These are phyloP conservation scores for Parnassius mnemosyne DNA, from an alignment of 2,888 invertebrate species.

Conservation along the genomic window DNA sequence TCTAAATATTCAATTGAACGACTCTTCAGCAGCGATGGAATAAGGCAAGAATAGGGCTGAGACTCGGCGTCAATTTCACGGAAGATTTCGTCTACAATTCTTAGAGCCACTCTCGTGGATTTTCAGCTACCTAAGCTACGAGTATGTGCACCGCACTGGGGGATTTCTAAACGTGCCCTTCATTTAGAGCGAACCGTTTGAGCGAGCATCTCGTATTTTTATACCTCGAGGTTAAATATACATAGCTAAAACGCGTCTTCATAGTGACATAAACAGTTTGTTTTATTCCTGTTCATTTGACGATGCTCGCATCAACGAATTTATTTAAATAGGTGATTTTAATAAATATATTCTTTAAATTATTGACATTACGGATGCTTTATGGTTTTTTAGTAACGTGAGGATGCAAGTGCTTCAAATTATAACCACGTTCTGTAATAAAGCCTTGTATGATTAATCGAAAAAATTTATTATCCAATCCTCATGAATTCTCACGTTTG, in stretches of 20 bases:
- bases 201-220: slow-evolving; percentile 34
- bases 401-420: too few species aligned
- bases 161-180: slow-evolving; percentile 37
- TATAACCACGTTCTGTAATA: too few species aligned
- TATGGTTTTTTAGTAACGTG: too few species aligned
- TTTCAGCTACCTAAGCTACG: slow-evolving; percentile 25
- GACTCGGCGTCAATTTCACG: slow-evolving; percentile 71
- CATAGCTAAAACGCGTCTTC: neutral
- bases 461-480: too few species aligned
- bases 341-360: too few species aligned
- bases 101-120: slow-evolving; percentile 36
- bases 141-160: slow-evolving; percentile 20
- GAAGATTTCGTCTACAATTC: slow-evolving; percentile 65
- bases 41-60: slow-evolving; percentile 50
- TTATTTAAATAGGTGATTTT: too few species aligned
- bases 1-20: slow-evolving; percentile 57
- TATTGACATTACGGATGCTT: too few species aligned
- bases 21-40: slow-evolving; percentile 39
- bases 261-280: too few species aligned
- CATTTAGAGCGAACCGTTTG: slow-evolving; percentile 41
- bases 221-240: slow-evolving; percentile 7
- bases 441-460: too few species aligned
- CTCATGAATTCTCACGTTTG: too few species aligned
- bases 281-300: too few species aligned
- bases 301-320: too few species aligned